Conservation (phyloP, 2,797 vertebrate genomes). For the Argyrosomus regius region DNA sequence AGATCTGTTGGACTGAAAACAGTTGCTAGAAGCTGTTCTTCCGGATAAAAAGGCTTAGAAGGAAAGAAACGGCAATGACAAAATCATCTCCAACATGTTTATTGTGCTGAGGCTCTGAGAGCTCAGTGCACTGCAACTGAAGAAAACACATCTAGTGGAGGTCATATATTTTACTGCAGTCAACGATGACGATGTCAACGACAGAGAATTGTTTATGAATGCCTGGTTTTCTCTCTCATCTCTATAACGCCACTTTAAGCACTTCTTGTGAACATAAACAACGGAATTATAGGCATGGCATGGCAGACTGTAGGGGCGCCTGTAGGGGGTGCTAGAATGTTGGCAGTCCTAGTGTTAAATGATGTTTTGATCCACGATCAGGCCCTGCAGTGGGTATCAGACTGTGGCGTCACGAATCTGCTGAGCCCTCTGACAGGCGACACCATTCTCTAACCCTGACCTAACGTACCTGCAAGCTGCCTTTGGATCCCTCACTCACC, state of each 20-base stretch:
- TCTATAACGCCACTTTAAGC: too few relatives aligned
- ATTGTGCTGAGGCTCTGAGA: background rate
- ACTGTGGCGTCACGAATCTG: too few relatives aligned
- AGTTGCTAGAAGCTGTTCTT: conserved; percentile 3
- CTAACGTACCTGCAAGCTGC: background rate
- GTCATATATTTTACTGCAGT: too few relatives aligned
- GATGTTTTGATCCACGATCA: background rate
- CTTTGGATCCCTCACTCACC: background rate
- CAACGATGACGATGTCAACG: too few relatives aligned
- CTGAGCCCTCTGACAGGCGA: background rate
- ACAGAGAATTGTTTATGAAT: too few relatives aligned
- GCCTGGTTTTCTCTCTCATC: too few relatives aligned
- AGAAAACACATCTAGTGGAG: background rate
- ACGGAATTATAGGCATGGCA: too few relatives aligned
- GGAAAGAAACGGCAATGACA: background rate
- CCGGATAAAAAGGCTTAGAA: conserved; percentile 8
- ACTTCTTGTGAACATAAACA: too few relatives aligned
- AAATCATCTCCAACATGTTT: conserved; percentile 8
- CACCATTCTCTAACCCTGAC: background rate
- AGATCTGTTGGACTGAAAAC: conserved; percentile 22
- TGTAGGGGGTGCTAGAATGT: too few relatives aligned
- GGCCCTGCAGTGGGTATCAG: background rate
- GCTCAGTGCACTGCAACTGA: background rate
- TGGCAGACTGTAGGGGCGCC: too few relatives aligned
- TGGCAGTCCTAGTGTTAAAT: background rate